A percentile compares a stretch with the other conserved stretches of the same genome.
Evolutionary conservation across 2,113 vertebrate genomes (phyloP).

Genomic region (Clarias gariepinus): DNA sequence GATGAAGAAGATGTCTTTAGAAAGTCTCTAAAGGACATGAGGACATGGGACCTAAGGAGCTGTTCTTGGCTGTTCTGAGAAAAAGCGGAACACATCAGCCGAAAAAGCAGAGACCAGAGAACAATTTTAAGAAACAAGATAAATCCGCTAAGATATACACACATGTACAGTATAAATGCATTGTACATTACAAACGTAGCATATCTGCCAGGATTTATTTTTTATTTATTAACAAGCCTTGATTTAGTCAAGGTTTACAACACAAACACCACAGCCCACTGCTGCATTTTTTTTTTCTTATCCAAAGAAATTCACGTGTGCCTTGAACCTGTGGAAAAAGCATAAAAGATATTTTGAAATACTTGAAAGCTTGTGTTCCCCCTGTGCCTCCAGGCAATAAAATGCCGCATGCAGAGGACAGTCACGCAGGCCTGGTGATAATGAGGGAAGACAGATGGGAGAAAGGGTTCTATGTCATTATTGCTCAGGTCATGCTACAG

Average conservation of each 20-base stretch:
- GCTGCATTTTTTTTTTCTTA: not conserved
- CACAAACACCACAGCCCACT: not conserved
- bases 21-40: not conserved
- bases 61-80: not conserved
- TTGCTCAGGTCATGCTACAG: slow-evolving; percentile 39
- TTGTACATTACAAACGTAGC: no score
- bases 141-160: slow-evolving; percentile 30
- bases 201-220: not conserved
- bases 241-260: not conserved
- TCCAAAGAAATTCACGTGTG: not conserved
- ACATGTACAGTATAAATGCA: not conserved
- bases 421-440: slow-evolving; percentile 41
- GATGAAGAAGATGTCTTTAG: not conserved
- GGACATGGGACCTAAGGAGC: not conserved
- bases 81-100: slow-evolving; percentile 1
- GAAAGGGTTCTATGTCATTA: slow-evolving; percentile 44
- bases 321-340: slow-evolving; percentile 8
- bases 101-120: slow-evolving; percentile 4
- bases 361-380: slow-evolving; percentile 25
- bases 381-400: slow-evolving; percentile 26
- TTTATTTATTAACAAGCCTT: not conserved
- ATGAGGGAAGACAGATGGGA: slow-evolving; percentile 50
- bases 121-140: slow-evolving; percentile 21
- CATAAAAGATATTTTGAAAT: slow-evolving; percentile 37
- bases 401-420: slow-evolving; percentile 24